Evolutionary conservation across 2,113 vertebrate genomes (phyloP), one percentile per base, ranked within the genome.

Genomic region (Steatornis caripensis): DNA sequence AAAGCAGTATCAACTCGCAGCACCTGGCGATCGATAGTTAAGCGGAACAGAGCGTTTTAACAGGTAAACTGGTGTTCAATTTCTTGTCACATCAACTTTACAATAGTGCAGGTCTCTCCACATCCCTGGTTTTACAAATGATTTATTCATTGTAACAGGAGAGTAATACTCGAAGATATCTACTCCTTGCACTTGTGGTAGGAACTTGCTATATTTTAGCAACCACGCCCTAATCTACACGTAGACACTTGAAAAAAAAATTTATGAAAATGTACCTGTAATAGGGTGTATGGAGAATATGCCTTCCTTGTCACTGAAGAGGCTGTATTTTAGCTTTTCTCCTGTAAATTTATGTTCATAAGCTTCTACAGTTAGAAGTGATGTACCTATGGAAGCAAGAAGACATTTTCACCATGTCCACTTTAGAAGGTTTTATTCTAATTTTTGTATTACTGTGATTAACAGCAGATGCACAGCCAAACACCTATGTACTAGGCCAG

Each of bases 271-370:
- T 53, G 95, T 98, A 99, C 99, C 99, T 95, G 98, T 98, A 70
- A 97, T 77, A 61, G 97, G 96, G 64, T 98, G 97, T 81, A 99
- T 98, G 77, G 97, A 98, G 96, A 99, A 99, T 70, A 98, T 55
- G 78, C 98, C 96, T 96, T 98, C 98, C 54, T 99, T 98, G 82
- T 98, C 99, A 85, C 89, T 98, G 72, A 99, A 98, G 95, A 99
- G 95, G 62, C 96, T 98, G 81, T 99, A 99, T 55, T 95, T 98
- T 94, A 99, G 96, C n/a, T 39, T 92, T 55, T 97, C 97, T 96
- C 78, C 92, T 64, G 86, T 89, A 95, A 91, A 96, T 58, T 72
- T 97, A 57, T 34, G 92, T 77, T 98, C 97, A 69, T 97, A 97
- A 66, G 98, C 99, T 85, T 98, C 97, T 70, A 99, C 98, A 70